Evolutionary conservation across 2,888 invertebrate species (phyloP), one percentile per base, ranked within the genome.

Genomic region (Mythimna ferrago): DNA sequence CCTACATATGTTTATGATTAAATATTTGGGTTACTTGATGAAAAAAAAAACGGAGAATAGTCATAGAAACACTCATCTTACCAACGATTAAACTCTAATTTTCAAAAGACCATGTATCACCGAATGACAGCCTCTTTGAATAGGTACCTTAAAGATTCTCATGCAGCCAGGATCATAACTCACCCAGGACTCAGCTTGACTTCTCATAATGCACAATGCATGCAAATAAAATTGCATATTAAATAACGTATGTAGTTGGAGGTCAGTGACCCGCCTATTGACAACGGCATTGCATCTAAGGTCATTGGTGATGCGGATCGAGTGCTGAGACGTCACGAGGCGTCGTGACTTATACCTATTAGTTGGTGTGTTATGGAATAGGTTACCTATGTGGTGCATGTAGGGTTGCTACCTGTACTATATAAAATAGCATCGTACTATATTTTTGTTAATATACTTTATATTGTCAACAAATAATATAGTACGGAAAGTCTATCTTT

Each of bases 291-390:
- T 73, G 76, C 65, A 78, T 80, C 78, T 61, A 73, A 80, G 85
- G 86, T 80, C 86, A 84, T 85, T 86, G 86, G 64, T 74, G 78
- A 86, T 86, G 86, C 86, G 76, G 51, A 62, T 65, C 78, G 65
- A 62, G 76, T 80, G 19, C 44, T 63, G 44, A 68, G 85, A 72
- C 78, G 85, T 81, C 85, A 85, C 85, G 85, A 82, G 51, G 56
- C 38, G 53, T 75, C 83, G 85, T 85, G 83, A 83, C 74, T 71
- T 66, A 69, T 70, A 63, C 57, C 69, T 78, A 78, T 73, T 73
- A 71, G 66, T 38, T 60, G 48, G 19, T 74, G 72, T 32, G 65
- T 77, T 56, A 35, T 62, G 66, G 56, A 62, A 58, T 62, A 73
- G 56, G 16, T 2, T 35, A 44, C 48, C 48, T 48, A 6, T 48